phyloP scores from a whole-genome alignment of 2,888 invertebrate genomes.

The Oxycera nigricornis region DNA sequence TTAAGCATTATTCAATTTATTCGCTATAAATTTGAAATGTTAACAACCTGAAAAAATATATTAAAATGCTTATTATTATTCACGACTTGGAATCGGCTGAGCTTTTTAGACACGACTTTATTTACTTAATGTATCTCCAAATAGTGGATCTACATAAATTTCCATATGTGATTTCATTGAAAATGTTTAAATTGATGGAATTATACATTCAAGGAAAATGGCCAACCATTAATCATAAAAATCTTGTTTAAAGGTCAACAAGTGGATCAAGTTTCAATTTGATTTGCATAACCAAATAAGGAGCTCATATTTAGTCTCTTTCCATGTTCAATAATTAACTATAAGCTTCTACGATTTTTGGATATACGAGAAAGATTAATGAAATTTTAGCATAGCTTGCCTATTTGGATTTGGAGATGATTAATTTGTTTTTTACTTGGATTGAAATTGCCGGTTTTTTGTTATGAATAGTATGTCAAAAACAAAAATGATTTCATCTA shows the following conservation, averaged over 20 bases:
- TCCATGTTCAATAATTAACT: no score
- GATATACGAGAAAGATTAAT: no score
- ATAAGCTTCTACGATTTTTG: no score
- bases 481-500: no score
- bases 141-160: constrained; percentile 9
- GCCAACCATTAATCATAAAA: constrained; percentile 17
- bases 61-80: constrained; percentile 11
- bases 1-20: neutral
- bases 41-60: constrained; percentile 9
- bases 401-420: no score
- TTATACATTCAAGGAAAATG: neutral
- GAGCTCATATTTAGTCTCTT: no score
- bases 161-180: constrained; percentile 1
- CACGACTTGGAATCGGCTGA: neutral
- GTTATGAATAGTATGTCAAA: no score
- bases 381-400: no score
- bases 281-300: neutral
- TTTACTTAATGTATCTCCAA: constrained; percentile 1
- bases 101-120: neutral
- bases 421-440: no score
- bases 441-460: no score
- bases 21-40: constrained; percentile 4
- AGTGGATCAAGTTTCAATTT: constrained; percentile 7
- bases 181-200: neutral
- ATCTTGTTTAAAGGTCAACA: constrained; percentile 14